A percentile compares a stretch with the other conserved stretches of the same genome.
These are phyloP conservation scores for Lasioglossum lativentre DNA, from an alignment of 2,888 invertebrate species.

Conservation along the genomic window DNA sequence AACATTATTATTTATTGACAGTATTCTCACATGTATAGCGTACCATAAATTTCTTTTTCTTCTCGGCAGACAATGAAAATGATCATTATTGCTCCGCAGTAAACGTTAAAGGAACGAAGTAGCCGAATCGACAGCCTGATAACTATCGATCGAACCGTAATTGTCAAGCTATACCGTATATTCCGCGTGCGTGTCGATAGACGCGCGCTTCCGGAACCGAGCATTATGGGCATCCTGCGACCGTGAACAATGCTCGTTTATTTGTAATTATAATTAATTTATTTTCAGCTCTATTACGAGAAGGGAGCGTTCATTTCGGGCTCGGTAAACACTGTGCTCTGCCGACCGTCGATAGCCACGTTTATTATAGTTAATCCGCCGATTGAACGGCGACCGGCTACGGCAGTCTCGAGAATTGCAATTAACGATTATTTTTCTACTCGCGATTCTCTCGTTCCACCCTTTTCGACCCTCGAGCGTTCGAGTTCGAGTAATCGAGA, in stretches of 20 bases:
- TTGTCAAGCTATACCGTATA: slow-evolving; percentile 1
- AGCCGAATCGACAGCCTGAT: background rate
- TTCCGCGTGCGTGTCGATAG: slow-evolving; percentile 24
- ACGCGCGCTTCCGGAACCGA: background rate
- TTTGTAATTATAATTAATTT: slow-evolving; percentile 46
- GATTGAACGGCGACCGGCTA: slow-evolving; percentile 40
- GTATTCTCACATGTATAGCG: background rate
- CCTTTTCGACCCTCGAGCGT: background rate
- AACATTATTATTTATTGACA: background rate
- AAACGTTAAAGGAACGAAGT: background rate
- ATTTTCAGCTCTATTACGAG: slow-evolving; percentile 21
- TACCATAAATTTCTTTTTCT: background rate
- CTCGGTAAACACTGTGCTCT: background rate
- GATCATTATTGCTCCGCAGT: background rate
- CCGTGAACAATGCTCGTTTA: slow-evolving; percentile 33
- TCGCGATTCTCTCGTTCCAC: background rate
- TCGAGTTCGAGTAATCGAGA: slow-evolving; percentile 2
- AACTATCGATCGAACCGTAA: slow-evolving; percentile 19
- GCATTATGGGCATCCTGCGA: background rate
- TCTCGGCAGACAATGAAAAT: background rate
- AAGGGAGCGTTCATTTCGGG: slow-evolving; percentile 3
- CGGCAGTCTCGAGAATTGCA: slow-evolving; percentile 42
- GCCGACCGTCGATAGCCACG: slow-evolving; percentile 30
- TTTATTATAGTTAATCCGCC: slow-evolving; percentile 54
- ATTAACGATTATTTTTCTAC: slow-evolving; percentile 63